A percentile compares a stretch with the other conserved stretches of the same genome.
phyloP scores from a whole-genome alignment of 2,797 vertebrate genomes.

The Scolopax rusticola region DNA sequence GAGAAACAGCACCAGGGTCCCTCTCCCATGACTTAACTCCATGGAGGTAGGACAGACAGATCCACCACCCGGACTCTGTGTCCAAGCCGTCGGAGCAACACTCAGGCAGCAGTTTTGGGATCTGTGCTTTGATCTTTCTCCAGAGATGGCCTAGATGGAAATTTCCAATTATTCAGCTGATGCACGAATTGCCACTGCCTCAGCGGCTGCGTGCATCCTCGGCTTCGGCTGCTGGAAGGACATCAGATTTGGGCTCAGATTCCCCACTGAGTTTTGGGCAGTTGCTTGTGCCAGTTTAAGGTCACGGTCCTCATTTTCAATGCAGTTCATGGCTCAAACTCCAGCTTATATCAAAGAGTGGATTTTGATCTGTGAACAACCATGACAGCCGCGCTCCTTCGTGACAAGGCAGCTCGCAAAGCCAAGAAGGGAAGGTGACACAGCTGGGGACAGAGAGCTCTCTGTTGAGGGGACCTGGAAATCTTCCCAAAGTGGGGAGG shows the following conservation, averaged over 20 bases:
- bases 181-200: not conserved
- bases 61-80: accelerated
- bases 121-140: not conserved
- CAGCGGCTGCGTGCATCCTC: accelerated
- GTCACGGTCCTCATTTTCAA: not conserved
- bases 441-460: not conserved
- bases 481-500: not conserved
- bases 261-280: not conserved
- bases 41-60: not conserved
- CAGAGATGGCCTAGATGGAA: not conserved
- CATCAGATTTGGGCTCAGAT: not conserved
- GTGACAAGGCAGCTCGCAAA: not conserved
- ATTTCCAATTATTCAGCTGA: not conserved
- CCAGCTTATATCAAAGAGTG: not conserved
- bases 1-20: not conserved
- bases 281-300: constrained; percentile 10
- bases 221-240: not conserved
- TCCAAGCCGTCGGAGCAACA: not conserved
- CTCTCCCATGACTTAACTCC: accelerated
- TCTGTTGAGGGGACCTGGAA: not conserved
- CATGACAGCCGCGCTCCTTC: not conserved
- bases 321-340: constrained; percentile 16
- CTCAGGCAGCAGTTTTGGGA: not conserved
- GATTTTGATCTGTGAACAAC: not conserved
- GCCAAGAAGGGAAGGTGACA: constrained; percentile 22